Conservation (phyloP, 2,797 vertebrate species). For the Hoplostethus mediterraneus region DNA sequence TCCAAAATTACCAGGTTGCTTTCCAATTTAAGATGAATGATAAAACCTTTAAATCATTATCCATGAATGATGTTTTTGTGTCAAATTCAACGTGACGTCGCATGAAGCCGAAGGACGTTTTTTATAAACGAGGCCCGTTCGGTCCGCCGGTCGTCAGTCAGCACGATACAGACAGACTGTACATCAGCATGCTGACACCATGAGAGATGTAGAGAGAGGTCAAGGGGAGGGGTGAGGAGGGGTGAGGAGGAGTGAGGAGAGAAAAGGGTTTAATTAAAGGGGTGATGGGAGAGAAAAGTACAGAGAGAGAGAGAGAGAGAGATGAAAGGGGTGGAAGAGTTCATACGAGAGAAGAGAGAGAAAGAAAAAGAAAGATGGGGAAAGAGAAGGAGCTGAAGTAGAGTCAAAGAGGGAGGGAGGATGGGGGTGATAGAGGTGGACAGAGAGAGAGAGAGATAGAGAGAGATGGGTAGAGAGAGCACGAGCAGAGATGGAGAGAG, state of each 20-base stretch:
- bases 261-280: background rate
- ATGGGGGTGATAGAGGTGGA: background rate
- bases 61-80: background rate
- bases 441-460: background rate
- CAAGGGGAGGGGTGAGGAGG: background rate
- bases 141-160: constrained; percentile 15
- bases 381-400: background rate
- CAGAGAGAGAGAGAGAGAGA: background rate
- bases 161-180: constrained; percentile 19
- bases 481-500: constrained; percentile 3
- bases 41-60: background rate
- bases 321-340: background rate
- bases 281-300: too few relatives aligned
- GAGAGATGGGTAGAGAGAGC: too few relatives aligned
- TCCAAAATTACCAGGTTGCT: constrained; percentile 23
- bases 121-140: constrained; percentile 51
- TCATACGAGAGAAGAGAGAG: background rate
- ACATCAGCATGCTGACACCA: constrained; percentile 43
- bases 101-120: constrained; percentile 31
- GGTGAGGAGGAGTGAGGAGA: background rate
- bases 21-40: constrained; percentile 15
- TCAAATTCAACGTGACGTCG: constrained; percentile 2
- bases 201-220: constrained; percentile 7
- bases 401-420: constrained; percentile 4
- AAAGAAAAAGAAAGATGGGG: background rate